These are phyloP conservation scores for Vandiemenella viatica DNA, from an alignment of 2,888 invertebrate species.

Conservation along the genomic window DNA sequence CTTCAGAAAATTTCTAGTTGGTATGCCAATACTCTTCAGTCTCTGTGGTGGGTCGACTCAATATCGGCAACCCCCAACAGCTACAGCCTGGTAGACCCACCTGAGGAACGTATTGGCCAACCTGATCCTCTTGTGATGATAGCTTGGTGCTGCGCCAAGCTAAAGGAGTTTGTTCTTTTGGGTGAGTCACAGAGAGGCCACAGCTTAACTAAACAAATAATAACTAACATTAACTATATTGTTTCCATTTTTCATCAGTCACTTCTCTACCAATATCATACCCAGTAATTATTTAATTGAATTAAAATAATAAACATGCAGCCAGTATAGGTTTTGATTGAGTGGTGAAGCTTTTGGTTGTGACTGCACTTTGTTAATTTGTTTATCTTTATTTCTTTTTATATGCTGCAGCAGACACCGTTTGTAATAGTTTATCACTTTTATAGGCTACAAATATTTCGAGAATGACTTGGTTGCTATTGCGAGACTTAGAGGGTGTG, in stretches of 20 bases:
- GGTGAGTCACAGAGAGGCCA: conserved; percentile 23
- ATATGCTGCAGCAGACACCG: too few relatives aligned
- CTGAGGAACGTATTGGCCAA: conserved; percentile 20
- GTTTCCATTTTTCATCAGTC: too few relatives aligned
- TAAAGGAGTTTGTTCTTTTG: conserved; percentile 41
- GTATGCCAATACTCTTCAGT: conserved; percentile 37
- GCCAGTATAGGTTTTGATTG: too few relatives aligned
- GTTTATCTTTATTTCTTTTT: too few relatives aligned
- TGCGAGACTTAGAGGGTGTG: conserved; percentile 40
- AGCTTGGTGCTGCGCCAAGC: conserved; percentile 46
- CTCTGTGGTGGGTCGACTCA: conserved; percentile 47
- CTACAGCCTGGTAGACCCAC: conserved; percentile 17
- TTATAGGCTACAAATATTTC: conserved; percentile 41
- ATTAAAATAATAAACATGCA: too few relatives aligned
- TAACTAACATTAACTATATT: too few relatives aligned
- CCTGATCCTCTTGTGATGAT: conserved; percentile 46
- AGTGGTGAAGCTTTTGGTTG: too few relatives aligned
- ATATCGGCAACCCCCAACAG: conserved; percentile 21
- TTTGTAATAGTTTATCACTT: too few relatives aligned
- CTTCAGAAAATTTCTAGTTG: conserved; percentile 37
- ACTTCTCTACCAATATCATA: too few relatives aligned
- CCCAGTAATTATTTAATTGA: too few relatives aligned
- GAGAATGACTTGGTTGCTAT: conserved; percentile 48
- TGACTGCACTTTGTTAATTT: too few relatives aligned
- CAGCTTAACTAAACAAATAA: not conserved